Evolutionary conservation across 2,797 vertebrate species (phyloP), one percentile per base, ranked within the genome.

Genomic region (Sebastes minor): DNA sequence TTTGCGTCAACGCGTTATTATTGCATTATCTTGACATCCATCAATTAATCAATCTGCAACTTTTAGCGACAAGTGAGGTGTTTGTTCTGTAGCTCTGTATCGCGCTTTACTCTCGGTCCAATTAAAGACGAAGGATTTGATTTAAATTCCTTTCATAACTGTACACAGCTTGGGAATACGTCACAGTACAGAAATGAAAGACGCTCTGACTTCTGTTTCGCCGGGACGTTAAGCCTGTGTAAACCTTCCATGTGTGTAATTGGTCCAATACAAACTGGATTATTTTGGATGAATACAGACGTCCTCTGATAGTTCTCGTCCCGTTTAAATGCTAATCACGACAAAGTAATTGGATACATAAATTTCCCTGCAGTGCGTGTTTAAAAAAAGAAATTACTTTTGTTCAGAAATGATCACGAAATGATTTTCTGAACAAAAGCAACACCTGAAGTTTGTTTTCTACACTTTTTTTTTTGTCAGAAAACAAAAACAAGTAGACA

Each of bases 231-330:
- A 14, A 49, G 75, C 75, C 38, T 25, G 2, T n/a, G 33, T 52
- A 70, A 87, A 62, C 22, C 85, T 46, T 67, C 78, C 86, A 75
- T 81, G 83, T 90, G 82, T 88, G 75, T 83, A 89, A 89, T 83
- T 86, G 80, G 71, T 65, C 71, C 30, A 80, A 23, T 56, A n/a
- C 23, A 71, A 77, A 56, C 69, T 23, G 22, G 49, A 67, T 76
- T 27, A 83, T 74, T 78, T n/a, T 84, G 81, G 62, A 83, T 78
- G 65, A 80, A 76, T 5, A 28, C 46, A 22, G 13, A 38, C 2
- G 20, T 63, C 82, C 61, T 59, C 22, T n/a, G 69, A 76, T 18
- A 28, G 9, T 55, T 85, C 28, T 52, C 25, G 13, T 69, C 49
- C 78, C 57, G 55, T 78, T 81, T 33, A 80, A 77, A 87, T 82